Evolutionary conservation across 2,797 vertebrate genomes (phyloP).

Genomic region (Petrocephalus sullivani): DNA sequence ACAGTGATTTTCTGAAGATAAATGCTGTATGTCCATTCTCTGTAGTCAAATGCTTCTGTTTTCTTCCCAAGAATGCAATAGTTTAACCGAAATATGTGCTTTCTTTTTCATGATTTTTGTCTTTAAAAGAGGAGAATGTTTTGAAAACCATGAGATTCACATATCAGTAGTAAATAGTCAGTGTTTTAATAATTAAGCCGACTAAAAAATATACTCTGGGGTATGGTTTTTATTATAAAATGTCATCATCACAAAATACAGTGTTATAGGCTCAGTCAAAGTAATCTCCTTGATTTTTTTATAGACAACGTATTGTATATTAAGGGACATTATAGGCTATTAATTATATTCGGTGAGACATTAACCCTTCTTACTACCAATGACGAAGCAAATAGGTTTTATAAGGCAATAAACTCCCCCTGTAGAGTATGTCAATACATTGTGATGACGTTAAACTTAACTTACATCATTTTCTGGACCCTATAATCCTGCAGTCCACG

Average conservation of each 20-base stretch:
- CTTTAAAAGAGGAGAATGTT: neutral
- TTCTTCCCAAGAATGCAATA: neutral
- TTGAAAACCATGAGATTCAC: neutral
- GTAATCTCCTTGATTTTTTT: neutral
- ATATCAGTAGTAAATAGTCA: neutral
- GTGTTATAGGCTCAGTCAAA: constrained; percentile 11
- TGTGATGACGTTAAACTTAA: neutral
- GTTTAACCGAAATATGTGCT: neutral
- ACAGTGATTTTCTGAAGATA: neutral
- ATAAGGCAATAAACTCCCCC: neutral
- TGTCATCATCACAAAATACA: neutral
- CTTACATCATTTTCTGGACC: neutral
- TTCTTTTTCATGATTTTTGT: neutral
- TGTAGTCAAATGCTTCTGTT: neutral
- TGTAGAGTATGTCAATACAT: neutral
- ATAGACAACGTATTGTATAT: neutral
- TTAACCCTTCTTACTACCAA: neutral
- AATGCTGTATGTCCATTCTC: neutral
- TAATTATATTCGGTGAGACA: neutral
- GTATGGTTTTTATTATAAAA: neutral
- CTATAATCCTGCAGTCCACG: neutral
- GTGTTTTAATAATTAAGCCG: neutral
- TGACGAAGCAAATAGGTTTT: neutral
- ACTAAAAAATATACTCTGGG: neutral
- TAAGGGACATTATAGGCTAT: neutral